Evolutionary conservation across 1,140 invertebrate genomes (phyloP).

Genomic region (Drosophila equinoxialis): DNA sequence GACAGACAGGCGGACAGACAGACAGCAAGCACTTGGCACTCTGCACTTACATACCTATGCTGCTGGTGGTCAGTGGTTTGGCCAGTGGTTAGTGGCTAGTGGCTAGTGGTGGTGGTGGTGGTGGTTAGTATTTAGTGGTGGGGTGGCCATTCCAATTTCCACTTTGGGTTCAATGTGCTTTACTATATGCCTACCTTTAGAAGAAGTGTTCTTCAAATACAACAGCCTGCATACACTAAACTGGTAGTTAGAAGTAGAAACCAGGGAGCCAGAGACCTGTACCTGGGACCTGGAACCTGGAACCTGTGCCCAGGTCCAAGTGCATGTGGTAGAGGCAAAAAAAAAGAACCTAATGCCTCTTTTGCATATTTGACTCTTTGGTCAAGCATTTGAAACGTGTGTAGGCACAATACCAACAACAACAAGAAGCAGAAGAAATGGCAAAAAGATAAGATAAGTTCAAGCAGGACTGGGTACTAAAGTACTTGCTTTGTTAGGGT

Average conservation of each 20-base stretch:
- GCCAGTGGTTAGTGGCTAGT: not conserved
- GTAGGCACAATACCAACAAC: not conserved
- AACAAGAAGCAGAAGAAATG: constrained; percentile 24
- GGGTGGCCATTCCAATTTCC: constrained; percentile 10
- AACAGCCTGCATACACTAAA: constrained; percentile 22
- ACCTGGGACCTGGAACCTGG: not conserved
- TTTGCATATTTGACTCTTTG: constrained; percentile 24
- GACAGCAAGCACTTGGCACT: no score
- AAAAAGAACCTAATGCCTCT: constrained; percentile 17
- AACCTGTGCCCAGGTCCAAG: constrained; percentile 13
- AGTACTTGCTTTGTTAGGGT: constrained; percentile 50
- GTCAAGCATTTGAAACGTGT: constrained; percentile 8
- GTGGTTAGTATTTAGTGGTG: not conserved
- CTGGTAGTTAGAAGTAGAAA: constrained; percentile 48
- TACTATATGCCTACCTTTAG: constrained; percentile 29
- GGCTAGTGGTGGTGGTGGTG: not conserved
- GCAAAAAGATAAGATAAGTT: constrained; percentile 51
- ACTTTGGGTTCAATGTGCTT: constrained; percentile 50
- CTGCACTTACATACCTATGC: no score
- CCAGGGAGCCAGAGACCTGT: not conserved
- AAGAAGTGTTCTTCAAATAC: constrained; percentile 28
- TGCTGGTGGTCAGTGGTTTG: constrained; percentile 18
- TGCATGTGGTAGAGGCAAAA: constrained; percentile 8
- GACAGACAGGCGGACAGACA: not conserved
- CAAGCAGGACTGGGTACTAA: constrained; percentile 31